phyloP scores from a whole-genome alignment of 2,113 vertebrate species.

The Regulus satrapa region DNA sequence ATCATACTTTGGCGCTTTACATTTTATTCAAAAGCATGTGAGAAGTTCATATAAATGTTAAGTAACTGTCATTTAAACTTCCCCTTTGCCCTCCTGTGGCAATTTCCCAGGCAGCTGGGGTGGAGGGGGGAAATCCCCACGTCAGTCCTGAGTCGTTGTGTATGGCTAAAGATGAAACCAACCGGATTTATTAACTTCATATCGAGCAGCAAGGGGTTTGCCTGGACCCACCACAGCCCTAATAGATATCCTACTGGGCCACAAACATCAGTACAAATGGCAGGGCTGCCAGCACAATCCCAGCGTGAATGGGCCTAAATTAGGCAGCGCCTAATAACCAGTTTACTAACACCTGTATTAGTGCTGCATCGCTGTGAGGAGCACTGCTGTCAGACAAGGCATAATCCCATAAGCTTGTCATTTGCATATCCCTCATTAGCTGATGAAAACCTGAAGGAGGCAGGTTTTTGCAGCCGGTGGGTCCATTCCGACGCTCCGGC shows the following conservation, averaged over 20 bases:
- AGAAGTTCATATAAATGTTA: neutral
- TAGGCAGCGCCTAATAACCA: constrained; percentile 80
- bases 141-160: neutral
- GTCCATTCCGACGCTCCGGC: constrained; percentile 70
- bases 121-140: neutral
- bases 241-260: constrained; percentile 78
- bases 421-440: constrained; percentile 90
- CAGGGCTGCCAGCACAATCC: constrained; percentile 73
- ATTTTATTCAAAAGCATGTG: neutral
- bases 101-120: constrained; percentile 64
- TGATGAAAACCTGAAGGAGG: constrained; percentile 79
- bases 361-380: constrained; percentile 76
- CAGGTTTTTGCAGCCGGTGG: constrained; percentile 70
- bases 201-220: constrained; percentile 61
- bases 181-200: constrained; percentile 65
- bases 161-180: constrained; percentile 25
- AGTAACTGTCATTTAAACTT: neutral
- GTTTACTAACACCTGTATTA: constrained; percentile 96
- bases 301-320: constrained; percentile 80
- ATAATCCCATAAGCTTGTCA: constrained; percentile 92
- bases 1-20: neutral
- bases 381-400: constrained; percentile 80
- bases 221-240: constrained; percentile 87
- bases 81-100: neutral
- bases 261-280: constrained; percentile 78